phyloP scores from a whole-genome alignment of 2,888 invertebrate genomes.

The Malacosoma neustria region DNA sequence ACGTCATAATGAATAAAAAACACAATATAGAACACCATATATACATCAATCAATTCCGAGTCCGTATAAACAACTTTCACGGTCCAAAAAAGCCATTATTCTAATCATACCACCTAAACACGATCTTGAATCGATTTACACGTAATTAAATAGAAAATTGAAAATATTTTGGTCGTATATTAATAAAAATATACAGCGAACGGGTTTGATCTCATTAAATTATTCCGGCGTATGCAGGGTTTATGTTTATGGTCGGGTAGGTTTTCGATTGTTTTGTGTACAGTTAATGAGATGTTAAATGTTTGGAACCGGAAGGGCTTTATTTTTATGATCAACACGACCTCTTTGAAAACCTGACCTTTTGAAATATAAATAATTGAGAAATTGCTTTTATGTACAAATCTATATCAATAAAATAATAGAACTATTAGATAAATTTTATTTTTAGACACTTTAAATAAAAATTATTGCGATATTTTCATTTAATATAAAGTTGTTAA shows the following conservation, averaged over 20 bases:
- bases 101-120: neutral
- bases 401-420: no score
- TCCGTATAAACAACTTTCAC: neutral
- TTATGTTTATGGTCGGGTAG: neutral
- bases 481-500: no score
- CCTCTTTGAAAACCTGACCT: neutral
- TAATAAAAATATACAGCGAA: neutral
- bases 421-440: no score
- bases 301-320: neutral
- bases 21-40: no score
- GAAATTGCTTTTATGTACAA: no score
- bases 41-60: no score
- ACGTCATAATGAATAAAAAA: no score
- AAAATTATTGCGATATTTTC: no score
- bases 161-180: neutral
- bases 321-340: neutral
- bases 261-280: neutral
- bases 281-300: neutral
- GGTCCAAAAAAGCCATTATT: neutral
- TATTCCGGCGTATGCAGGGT: conserved; percentile 1
- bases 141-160: neutral
- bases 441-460: no score
- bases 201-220: conserved; percentile 3
- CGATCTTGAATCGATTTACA: neutral
- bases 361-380: no score